phyloP scores from a whole-genome alignment of 2,797 vertebrate species.

The Peromyscus eremicus region DNA sequence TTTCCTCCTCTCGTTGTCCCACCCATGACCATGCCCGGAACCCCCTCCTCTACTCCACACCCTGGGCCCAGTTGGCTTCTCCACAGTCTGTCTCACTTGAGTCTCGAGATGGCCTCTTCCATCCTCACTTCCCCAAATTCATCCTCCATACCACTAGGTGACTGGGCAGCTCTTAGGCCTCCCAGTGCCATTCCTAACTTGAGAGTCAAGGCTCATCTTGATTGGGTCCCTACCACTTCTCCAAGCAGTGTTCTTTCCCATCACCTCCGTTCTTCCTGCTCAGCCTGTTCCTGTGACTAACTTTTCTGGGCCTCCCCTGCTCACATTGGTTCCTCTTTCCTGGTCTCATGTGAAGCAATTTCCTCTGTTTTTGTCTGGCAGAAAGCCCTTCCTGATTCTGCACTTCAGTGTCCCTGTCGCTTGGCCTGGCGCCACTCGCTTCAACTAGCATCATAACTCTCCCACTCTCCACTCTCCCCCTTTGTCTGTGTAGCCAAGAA shows the following conservation, averaged over 20 bases:
- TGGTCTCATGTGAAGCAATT: neutral
- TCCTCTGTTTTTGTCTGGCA: neutral
- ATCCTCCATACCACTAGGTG: no score
- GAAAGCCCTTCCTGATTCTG: neutral
- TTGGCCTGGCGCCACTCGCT: neutral
- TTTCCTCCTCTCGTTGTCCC: neutral
- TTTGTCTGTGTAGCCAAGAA: neutral
- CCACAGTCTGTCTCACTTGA: neutral
- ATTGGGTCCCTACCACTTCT: neutral
- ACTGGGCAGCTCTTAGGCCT: neutral
- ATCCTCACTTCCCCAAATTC: neutral
- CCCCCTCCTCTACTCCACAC: no score
- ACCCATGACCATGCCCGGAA: fast-evolving
- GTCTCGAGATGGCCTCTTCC: neutral
- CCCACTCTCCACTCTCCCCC: no score
- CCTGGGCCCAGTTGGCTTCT: neutral
- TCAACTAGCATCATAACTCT: neutral
- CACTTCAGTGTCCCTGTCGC: neutral
- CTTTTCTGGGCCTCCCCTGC: neutral
- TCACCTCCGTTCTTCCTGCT: neutral
- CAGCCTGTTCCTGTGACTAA: no score
- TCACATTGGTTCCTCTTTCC: neutral
- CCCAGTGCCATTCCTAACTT: neutral
- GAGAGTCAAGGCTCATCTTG: neutral
- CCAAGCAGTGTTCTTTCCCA: neutral